Evolutionary conservation across 2,888 invertebrate genomes (phyloP).

Genomic region (Strigamia maritima): DNA sequence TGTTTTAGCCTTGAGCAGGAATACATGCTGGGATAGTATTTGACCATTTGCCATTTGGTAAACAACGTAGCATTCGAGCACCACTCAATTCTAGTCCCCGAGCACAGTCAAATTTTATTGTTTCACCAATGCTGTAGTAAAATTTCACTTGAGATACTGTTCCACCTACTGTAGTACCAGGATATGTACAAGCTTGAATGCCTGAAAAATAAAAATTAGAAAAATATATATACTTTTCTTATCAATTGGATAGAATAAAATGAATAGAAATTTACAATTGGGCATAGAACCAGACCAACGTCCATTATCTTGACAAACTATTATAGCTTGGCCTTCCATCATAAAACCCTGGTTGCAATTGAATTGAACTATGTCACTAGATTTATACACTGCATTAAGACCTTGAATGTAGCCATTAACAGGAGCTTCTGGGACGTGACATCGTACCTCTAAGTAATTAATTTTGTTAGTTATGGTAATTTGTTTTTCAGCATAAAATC

Average conservation of each 20-base stretch:
- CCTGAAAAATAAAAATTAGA: constrained; percentile 54
- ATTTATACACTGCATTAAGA: constrained; percentile 67
- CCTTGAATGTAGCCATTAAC: constrained; percentile 76
- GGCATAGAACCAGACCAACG: constrained; percentile 79
- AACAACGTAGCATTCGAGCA: constrained; percentile 72
- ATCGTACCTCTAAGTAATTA: constrained; percentile 66
- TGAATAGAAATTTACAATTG: constrained; percentile 63
- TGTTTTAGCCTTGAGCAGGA: constrained; percentile 40
- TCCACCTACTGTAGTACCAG: constrained; percentile 80
- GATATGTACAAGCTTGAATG: constrained; percentile 79
- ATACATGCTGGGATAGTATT: constrained; percentile 74
- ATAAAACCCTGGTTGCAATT: constrained; percentile 83
- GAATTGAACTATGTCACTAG: constrained; percentile 81
- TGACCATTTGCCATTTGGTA: constrained; percentile 81
- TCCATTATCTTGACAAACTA: constrained; percentile 82
- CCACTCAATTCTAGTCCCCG: constrained; percentile 71
- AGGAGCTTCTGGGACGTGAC: constrained; percentile 70
- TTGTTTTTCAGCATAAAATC: too few relatives aligned
- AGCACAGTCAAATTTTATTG: constrained; percentile 78
- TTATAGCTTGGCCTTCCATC: constrained; percentile 84
- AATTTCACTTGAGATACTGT: constrained; percentile 83
- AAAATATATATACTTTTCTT: too few relatives aligned
- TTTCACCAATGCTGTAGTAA: constrained; percentile 81
- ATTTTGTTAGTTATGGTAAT: not conserved
- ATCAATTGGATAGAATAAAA: too few relatives aligned